Base-by-base conservation (phyloP, 2,113 vertebrate genomes). In the Planiliza haematocheilus region DNA sequence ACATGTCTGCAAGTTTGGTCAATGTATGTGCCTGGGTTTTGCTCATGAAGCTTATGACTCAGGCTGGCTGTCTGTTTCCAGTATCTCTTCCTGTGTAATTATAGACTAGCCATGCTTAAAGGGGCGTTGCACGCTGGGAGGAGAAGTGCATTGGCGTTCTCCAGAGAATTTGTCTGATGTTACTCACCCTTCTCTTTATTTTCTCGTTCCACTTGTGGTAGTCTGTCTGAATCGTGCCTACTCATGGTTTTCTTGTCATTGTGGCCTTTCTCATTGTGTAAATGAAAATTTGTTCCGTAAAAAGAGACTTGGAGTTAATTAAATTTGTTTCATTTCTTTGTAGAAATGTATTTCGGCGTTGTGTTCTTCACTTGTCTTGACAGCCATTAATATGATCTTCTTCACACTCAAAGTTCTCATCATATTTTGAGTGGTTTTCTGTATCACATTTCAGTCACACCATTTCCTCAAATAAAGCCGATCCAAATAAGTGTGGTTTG, bases 41-140 rank as follows among this genome's bases (percentile, higher is more conserved):
- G 50, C 58, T 88, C 78, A 78, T 85, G 78, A 79, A 86, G 89
- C 73, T 67, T 63, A 61, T 93, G 93, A 94, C 84, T 94, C 93
- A 94, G 81, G 84, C 73, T 82, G 85, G 70, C 82, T 90, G 88
- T 84, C 90, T 89, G 84, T 88, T 91, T 90, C 87, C 86, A 90
- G 85, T 82, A 81, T 91, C 85, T 93, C 84, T 92, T 90, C 86
- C 86, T 89, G 84, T 88, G 83, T 93, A 94, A 94, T 94, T 93
- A 93, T 91, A 93, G 91, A 85, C 86, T 82, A 77, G 81, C 83
- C 86, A 52, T 84, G 83, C 85, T 91, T 81, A 86, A 91, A 88
- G 90, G 90, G 88, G 87, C 76, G 86, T 89, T 90, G 85, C 78
- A 81, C 87, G 80, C 78, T 83, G 78, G 83, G 85, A 77, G 82